Evolutionary conservation across 2,113 vertebrate species (phyloP).

Genomic region (Oriolus oriolus): DNA sequence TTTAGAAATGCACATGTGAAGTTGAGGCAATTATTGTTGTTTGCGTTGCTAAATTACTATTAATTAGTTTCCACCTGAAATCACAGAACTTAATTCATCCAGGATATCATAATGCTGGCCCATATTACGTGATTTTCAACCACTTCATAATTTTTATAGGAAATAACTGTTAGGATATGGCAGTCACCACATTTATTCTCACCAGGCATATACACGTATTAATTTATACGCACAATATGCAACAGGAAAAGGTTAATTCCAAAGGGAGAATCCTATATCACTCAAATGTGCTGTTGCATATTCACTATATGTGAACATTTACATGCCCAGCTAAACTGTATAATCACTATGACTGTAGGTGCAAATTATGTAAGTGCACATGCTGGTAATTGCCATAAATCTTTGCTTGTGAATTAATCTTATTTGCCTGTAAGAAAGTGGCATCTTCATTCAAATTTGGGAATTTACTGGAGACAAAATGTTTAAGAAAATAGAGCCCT

Average conservation of each 20-base stretch:
- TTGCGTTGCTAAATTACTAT: neutral
- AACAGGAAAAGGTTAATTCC: constrained; percentile 22
- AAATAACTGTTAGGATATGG: neutral
- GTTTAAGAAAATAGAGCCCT: neutral
- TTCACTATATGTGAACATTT: neutral
- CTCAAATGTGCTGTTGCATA: neutral
- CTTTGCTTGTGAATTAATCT: neutral
- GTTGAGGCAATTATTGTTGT: neutral
- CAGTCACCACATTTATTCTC: constrained; percentile 11
- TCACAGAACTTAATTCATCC: neutral
- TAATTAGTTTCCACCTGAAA: neutral
- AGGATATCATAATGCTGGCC: neutral
- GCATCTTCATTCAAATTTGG: neutral
- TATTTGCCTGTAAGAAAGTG: neutral
- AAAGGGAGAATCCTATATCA: neutral
- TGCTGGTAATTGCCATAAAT: neutral
- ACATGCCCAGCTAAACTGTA: neutral
- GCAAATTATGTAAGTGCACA: neutral
- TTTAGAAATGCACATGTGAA: neutral
- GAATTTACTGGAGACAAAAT: neutral
- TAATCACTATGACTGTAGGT: neutral
- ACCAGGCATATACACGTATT: neutral
- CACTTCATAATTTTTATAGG: neutral
- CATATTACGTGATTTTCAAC: neutral
- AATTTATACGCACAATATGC: constrained; percentile 2